phyloP scores from a whole-genome alignment of 2,113 vertebrate species.

The Jacana jacana region DNA sequence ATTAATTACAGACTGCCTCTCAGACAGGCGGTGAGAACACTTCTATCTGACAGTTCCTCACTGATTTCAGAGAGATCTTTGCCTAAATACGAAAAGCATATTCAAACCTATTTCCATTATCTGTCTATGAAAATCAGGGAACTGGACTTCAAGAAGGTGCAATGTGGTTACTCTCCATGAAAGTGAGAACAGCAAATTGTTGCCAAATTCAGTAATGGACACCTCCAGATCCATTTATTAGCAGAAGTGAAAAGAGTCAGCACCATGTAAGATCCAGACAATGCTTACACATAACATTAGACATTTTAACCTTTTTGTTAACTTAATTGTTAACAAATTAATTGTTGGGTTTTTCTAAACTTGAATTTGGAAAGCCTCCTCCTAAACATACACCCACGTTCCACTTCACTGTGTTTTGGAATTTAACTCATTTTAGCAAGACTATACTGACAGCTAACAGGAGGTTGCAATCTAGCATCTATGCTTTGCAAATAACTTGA shows the following conservation, averaged over 20 bases:
- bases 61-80: background rate
- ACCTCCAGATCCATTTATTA: background rate
- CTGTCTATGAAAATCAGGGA: background rate
- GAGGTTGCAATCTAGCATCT: background rate
- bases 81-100: background rate
- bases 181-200: background rate
- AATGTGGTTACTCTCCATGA: background rate
- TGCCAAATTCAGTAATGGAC: background rate
- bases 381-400: background rate
- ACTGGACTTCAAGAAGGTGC: background rate
- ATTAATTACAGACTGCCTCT: background rate
- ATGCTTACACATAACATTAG: background rate
- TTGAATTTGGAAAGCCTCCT: background rate
- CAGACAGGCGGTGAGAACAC: background rate
- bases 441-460: background rate
- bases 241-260: background rate
- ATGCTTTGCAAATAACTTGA: background rate
- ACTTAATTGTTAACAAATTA: background rate
- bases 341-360: background rate
- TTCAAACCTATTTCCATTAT: background rate
- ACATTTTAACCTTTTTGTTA: background rate
- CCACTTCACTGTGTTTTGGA: background rate
- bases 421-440: background rate
- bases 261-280: background rate
- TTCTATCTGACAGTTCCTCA: background rate